Conservation (phyloP, 2,113 vertebrate species). For the Copsychus sechellarum region DNA sequence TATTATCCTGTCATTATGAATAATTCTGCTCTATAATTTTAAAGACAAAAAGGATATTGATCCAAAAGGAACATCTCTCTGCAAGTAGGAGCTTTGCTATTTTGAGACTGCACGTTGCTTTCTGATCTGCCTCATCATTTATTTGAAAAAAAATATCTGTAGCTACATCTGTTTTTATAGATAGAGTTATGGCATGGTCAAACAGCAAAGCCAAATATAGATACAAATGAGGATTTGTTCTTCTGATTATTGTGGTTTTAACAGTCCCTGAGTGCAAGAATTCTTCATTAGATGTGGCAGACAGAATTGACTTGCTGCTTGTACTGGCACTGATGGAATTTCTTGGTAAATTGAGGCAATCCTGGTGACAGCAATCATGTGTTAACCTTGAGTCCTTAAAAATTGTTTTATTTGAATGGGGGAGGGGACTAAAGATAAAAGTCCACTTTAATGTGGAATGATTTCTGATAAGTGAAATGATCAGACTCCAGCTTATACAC, state of each 20-base stretch:
- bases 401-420: not conserved
- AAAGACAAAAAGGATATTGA: constrained; percentile 7
- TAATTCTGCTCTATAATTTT: not conserved
- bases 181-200: not conserved
- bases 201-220: not conserved
- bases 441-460: not conserved
- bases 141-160: not conserved
- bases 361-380: not conserved
- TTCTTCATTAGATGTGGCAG: not conserved
- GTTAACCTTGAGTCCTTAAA: not conserved
- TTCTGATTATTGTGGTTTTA: not conserved
- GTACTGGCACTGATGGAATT: not conserved
- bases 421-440: not conserved
- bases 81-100: not conserved
- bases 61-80: not conserved
- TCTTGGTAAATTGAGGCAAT: not conserved
- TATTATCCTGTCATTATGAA: constrained; percentile 1
- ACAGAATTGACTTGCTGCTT: not conserved
- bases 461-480: not conserved
- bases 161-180: not conserved
- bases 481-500: not conserved
- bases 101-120: not conserved
- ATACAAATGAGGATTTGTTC: not conserved
- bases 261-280: not conserved
- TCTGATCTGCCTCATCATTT: not conserved